These are phyloP conservation scores for Tragelaphus eurycerus DNA, from an alignment of 2,797 vertebrate species.

Conservation along the genomic window DNA sequence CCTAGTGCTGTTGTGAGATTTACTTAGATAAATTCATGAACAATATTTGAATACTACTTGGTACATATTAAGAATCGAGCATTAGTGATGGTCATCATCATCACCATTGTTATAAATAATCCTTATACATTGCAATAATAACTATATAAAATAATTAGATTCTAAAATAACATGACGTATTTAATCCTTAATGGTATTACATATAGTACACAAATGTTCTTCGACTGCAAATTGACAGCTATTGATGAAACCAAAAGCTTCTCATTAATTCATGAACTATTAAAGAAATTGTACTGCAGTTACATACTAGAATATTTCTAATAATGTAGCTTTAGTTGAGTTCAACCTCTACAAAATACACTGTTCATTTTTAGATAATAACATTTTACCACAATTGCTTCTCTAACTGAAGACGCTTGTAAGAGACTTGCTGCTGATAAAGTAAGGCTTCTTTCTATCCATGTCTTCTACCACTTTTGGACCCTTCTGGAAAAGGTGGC, in stretches of 20 bases:
- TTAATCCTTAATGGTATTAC: neutral
- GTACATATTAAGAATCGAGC: slow-evolving; percentile 11
- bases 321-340: neutral
- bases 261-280: slow-evolving; percentile 34
- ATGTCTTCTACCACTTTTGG: neutral
- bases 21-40: slow-evolving; percentile 14
- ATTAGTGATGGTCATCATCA: neutral
- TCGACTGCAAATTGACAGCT: neutral
- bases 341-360: neutral
- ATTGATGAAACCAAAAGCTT: neutral
- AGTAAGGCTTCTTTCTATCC: neutral
- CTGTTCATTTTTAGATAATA: neutral
- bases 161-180: neutral
- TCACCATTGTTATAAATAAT: neutral
- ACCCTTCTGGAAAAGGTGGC: neutral
- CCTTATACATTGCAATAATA: neutral
- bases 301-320: neutral
- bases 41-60: slow-evolving; percentile 30
- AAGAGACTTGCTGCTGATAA: neutral
- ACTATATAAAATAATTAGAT: slow-evolving; percentile 24
- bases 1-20: slow-evolving; percentile 27
- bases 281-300: neutral
- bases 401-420: neutral
- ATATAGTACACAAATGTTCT: neutral
- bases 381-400: neutral